Percentiles rank a stretch among this genome's conserved stretches.
Conservation (phyloP, 2,888 invertebrate genomes). For the Leptopilina syphax region DNA sequence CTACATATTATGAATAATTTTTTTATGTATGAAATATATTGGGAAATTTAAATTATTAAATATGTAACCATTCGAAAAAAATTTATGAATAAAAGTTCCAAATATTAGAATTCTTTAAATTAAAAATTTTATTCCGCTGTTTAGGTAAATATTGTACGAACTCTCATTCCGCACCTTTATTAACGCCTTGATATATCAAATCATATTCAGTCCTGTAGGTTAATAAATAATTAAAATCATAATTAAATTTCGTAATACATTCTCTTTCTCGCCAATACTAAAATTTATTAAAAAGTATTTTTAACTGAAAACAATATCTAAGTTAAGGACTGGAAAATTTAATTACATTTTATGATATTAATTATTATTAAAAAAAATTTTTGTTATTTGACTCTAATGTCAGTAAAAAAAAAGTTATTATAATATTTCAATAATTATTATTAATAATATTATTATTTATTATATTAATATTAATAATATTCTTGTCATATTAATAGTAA, state of each 20-base stretch:
- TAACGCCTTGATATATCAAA: slow-evolving; percentile 23
- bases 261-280: not conserved
- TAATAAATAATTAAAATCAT: not conserved
- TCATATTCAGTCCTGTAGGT: slow-evolving; percentile 14
- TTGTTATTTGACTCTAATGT: no score
- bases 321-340: not conserved
- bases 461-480: no score
- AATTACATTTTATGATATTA: not conserved
- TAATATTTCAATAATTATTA: no score
- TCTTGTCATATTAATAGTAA: no score
- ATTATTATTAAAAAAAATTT: no score
- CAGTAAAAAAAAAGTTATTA: no score
- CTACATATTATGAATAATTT: no score
- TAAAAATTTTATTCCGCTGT: not conserved
- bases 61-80: no score
- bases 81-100: no score
- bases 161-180: slow-evolving; percentile 24
- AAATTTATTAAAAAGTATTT: not conserved
- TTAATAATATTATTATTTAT: no score
- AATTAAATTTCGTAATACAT: not conserved
- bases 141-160: not conserved
- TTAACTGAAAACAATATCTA: not conserved
- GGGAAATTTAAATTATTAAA: no score
- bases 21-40: no score
- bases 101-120: not conserved